Conservation (phyloP, 2,797 vertebrate species). For the Phyllotis vaccarum region DNA sequence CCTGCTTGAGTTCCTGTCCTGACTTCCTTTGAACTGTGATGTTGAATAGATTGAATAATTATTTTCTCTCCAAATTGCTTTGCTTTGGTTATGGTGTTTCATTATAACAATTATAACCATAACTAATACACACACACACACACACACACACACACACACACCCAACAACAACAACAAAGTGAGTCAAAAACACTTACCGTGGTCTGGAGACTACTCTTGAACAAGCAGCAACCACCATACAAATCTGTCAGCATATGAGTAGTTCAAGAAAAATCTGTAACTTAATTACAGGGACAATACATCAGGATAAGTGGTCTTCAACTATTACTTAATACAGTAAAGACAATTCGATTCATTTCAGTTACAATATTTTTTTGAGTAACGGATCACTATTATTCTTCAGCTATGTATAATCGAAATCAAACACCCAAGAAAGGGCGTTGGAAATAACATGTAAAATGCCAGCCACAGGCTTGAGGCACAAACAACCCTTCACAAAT, state of each 20-base stretch:
- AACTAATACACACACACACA: neutral
- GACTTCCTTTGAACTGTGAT: neutral
- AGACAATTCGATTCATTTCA: conserved; percentile 18
- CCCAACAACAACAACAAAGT: neutral
- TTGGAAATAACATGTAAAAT: neutral
- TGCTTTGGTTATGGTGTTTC: neutral
- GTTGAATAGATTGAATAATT: neutral
- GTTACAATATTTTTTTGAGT: conserved; percentile 46
- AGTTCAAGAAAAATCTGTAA: conserved; percentile 55
- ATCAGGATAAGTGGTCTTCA: conserved; percentile 28
- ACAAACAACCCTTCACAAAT: neutral
- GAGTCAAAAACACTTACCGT: conserved; percentile 26
- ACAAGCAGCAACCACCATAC: conserved; percentile 12
- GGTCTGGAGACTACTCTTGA: conserved; percentile 48
- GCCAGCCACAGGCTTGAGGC: neutral
- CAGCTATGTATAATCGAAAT: neutral
- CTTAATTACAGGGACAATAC: conserved; percentile 34
- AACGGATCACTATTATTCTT: neutral
- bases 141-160: neutral
- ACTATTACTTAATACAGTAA: conserved; percentile 3
- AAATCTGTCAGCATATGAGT: conserved; percentile 16
- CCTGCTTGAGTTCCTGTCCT: neutral
- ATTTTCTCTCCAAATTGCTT: neutral
- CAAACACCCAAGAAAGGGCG: neutral
- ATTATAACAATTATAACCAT: neutral